Conservation (phyloP, 2,888 invertebrate species). For the Campoplex nolae region DNA sequence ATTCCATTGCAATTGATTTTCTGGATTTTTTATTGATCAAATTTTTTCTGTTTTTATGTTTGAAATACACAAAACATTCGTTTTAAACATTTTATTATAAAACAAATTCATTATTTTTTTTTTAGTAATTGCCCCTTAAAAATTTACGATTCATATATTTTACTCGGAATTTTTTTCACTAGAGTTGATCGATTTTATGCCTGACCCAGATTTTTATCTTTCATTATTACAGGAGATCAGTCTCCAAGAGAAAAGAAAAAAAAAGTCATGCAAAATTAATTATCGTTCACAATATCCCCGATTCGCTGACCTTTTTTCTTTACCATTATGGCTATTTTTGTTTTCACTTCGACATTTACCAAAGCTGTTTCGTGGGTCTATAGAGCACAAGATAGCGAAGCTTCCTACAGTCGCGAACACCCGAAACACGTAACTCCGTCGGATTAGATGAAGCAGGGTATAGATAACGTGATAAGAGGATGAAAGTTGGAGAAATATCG, state of each 20-base stretch:
- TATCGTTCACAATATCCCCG: background rate
- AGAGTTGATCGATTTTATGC: background rate
- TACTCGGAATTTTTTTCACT: too few relatives aligned
- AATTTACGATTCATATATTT: too few relatives aligned
- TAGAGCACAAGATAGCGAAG: slow-evolving; percentile 14
- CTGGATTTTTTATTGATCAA: background rate
- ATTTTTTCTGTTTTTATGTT: too few relatives aligned
- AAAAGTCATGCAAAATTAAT: background rate
- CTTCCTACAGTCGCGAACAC: slow-evolving; percentile 1
- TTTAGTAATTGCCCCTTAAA: too few relatives aligned
- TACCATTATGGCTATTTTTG: background rate
- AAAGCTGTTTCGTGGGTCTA: slow-evolving; percentile 26
- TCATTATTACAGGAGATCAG: background rate
- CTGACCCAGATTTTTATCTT: background rate
- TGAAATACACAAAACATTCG: too few relatives aligned
- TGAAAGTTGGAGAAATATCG: slow-evolving; percentile 59
- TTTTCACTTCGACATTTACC: slow-evolving; percentile 12
- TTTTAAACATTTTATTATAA: too few relatives aligned
- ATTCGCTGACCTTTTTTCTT: background rate
- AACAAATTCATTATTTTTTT: background rate
- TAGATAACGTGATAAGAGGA: slow-evolving; percentile 50
- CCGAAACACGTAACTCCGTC: slow-evolving; percentile 56
- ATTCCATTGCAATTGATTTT: background rate
- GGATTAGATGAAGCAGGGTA: slow-evolving; percentile 33
- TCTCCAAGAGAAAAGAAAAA: background rate